Conservation (phyloP, 1,140 invertebrate genomes). For the Streblospio benedicti region DNA sequence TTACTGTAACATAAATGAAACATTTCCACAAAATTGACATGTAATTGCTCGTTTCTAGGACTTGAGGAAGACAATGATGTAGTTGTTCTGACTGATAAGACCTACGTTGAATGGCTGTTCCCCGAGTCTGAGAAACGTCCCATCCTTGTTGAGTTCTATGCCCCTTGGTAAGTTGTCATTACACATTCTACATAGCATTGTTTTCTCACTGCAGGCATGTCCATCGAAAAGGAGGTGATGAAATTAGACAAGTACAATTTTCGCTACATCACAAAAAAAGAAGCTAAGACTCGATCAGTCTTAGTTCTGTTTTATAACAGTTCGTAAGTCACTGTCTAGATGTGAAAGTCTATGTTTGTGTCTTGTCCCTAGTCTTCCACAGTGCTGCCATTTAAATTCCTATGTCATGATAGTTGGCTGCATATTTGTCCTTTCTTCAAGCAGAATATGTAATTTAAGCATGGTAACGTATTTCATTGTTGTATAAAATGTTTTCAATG, state of each 20-base stretch:
- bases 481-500: too few species aligned
- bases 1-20: too few species aligned
- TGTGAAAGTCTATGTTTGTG: neutral
- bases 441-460: too few species aligned
- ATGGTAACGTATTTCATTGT: too few species aligned
- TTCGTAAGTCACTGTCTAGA: neutral
- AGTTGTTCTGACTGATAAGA: slow-evolving; percentile 44
- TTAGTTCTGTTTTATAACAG: neutral
- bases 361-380: too few species aligned
- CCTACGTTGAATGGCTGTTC: slow-evolving; percentile 49
- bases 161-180: slow-evolving; percentile 45
- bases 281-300: too few species aligned
- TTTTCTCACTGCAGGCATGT: neutral
- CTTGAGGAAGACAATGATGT: slow-evolving; percentile 46
- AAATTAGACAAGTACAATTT: neutral
- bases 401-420: too few species aligned
- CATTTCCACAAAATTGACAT: too few species aligned
- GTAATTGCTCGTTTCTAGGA: too few species aligned
- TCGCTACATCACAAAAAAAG: neutral
- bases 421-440: too few species aligned
- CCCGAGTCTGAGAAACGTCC: slow-evolving; percentile 36
- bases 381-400: too few species aligned
- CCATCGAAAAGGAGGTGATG: neutral
- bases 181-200: neutral
- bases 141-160: slow-evolving; percentile 52